These are phyloP conservation scores for Agrochola lychnidis DNA, from an alignment of 2,888 invertebrate genomes.

Conservation along the genomic window DNA sequence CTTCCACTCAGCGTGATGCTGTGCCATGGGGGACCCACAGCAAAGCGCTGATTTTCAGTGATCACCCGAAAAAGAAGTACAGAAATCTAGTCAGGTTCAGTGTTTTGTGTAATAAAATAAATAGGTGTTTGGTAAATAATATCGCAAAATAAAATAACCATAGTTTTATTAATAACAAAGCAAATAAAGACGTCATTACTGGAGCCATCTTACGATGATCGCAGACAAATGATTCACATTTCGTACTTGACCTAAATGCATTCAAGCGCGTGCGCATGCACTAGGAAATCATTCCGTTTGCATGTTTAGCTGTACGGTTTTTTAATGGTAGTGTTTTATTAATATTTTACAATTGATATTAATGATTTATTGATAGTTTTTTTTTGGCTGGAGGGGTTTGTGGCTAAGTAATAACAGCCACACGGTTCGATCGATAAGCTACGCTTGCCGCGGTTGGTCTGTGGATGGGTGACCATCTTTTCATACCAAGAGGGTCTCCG, in stretches of 20 bases:
- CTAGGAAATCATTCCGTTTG: slow-evolving; percentile 61
- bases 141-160: slow-evolving; percentile 13
- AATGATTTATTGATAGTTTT: background rate
- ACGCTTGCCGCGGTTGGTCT: too few relatives aligned
- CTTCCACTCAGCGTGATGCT: too few relatives aligned
- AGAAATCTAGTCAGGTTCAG: too few relatives aligned
- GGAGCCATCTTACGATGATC: slow-evolving; percentile 52
- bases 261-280: slow-evolving; percentile 54
- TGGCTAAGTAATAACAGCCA: too few relatives aligned
- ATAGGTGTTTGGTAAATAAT: too few relatives aligned
- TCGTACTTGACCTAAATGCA: slow-evolving; percentile 66
- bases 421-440: too few relatives aligned
- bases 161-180: slow-evolving; percentile 53
- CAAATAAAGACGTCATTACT: slow-evolving; percentile 44
- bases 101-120: too few relatives aligned
- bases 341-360: slow-evolving; percentile 2
- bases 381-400: background rate
- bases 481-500: too few relatives aligned
- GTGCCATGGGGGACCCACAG: too few relatives aligned
- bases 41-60: too few relatives aligned
- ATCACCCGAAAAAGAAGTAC: too few relatives aligned
- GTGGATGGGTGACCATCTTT: too few relatives aligned
- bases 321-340: slow-evolving; percentile 7
- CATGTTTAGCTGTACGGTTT: slow-evolving; percentile 46
- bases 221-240: slow-evolving; percentile 65